A percentile compares a stretch with the other conserved stretches of the same genome.
Evolutionary conservation across 1,140 invertebrate genomes (phyloP).

Genomic region (Cecropterus lyciades): DNA sequence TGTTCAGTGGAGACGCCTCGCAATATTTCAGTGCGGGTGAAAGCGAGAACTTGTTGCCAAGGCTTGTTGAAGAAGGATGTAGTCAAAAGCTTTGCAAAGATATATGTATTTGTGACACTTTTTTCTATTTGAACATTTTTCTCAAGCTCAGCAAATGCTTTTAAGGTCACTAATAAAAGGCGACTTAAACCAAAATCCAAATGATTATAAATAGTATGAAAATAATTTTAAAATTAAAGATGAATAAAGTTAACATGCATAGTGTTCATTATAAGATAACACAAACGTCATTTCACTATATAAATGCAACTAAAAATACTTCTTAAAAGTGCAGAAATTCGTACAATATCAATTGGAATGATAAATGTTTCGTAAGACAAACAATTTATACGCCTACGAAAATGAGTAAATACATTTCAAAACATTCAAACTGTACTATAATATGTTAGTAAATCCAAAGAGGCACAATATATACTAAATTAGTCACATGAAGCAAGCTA

Average conservation of each 20-base stretch:
- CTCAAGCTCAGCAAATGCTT: background rate
- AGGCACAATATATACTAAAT: background rate
- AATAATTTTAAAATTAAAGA: no score
- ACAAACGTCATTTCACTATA: no score
- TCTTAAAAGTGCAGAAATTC: no score
- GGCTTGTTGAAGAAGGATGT: background rate
- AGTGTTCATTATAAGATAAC: no score
- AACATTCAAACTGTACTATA: background rate
- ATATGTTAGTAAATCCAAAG: background rate
- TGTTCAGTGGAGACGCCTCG: conserved; percentile 1
- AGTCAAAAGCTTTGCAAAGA: conserved; percentile 1
- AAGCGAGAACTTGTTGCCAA: conserved; percentile 9
- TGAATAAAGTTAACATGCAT: no score
- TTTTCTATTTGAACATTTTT: conserved; percentile 1
- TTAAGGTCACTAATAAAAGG: background rate
- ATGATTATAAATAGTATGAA: no score
- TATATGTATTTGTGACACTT: background rate
- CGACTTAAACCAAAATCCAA: background rate
- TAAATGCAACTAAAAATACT: no score
- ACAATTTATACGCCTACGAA: no score
- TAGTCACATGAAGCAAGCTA: conserved; percentile 1
- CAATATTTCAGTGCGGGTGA: conserved; percentile 4
- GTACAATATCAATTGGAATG: no score
- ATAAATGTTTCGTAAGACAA: no score
- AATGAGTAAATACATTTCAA: no score